Conservation (phyloP, 2,113 vertebrate genomes). For the Tringa solitaria region DNA sequence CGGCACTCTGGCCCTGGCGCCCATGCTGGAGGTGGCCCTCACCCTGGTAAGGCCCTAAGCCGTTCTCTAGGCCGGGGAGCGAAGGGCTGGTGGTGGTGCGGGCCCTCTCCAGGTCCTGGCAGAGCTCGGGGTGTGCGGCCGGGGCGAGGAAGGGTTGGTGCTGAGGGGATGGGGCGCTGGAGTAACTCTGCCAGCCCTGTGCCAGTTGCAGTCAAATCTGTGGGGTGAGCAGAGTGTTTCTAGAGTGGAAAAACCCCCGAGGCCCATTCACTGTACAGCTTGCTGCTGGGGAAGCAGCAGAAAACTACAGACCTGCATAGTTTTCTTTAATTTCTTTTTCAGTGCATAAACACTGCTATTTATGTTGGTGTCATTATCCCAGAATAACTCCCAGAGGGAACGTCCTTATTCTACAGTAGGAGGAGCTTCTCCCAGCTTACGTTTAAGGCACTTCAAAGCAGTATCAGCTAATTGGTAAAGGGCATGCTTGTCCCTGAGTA, state of each 20-base stretch:
- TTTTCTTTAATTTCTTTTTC: background rate
- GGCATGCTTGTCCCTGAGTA: rapidly evolving
- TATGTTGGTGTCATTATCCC: background rate
- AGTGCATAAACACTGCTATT: background rate
- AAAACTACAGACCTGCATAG: too few species aligned
- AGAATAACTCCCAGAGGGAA: background rate
- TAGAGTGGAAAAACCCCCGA: rapidly evolving
- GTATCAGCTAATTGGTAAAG: background rate
- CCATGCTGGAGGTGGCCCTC: constrained; percentile 94
- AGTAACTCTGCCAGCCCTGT: background rate
- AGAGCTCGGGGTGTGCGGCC: background rate
- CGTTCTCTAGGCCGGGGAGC: rapidly evolving
- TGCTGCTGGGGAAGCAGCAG: background rate
- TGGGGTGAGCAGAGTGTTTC: background rate
- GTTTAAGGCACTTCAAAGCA: background rate
- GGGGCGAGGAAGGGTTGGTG: background rate
- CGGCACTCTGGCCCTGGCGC: constrained; percentile 89
- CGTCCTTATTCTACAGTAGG: background rate
- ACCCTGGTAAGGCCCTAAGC: constrained; percentile 81
- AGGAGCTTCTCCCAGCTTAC: background rate
- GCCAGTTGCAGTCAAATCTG: background rate
- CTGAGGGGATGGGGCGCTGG: too few species aligned
- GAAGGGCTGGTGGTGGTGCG: background rate
- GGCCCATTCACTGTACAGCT: rapidly evolving
- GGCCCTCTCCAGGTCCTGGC: background rate